These are phyloP conservation scores for Hydrolagus colliei DNA, from an alignment of 2,797 vertebrate species.

Conservation along the genomic window DNA sequence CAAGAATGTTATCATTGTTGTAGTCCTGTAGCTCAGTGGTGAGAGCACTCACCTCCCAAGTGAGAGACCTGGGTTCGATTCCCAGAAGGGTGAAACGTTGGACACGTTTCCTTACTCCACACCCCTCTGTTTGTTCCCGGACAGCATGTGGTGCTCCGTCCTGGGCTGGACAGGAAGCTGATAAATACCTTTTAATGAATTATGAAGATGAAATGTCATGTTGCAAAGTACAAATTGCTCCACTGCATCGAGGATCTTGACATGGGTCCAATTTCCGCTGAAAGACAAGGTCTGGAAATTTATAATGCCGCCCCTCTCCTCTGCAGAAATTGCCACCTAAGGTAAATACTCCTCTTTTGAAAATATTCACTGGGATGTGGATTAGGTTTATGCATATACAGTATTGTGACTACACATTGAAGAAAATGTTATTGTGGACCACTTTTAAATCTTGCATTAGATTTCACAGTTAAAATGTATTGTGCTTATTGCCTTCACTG, in stretches of 20 bases:
- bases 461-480: background rate
- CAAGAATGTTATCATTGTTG: background rate
- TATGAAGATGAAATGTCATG: conserved; percentile 3
- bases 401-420: background rate
- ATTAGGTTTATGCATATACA: background rate
- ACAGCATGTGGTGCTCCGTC: background rate
- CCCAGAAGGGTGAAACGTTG: no score
- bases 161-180: background rate
- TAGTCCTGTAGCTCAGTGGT: no score
- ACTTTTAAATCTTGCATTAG: background rate
- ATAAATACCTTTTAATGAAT: conserved; percentile 25
- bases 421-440: background rate
- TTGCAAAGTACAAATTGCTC: conserved; percentile 18
- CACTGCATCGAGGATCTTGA: background rate
- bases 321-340: background rate
- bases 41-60: no score
- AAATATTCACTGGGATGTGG: background rate
- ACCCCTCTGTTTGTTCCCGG: background rate
- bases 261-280: background rate
- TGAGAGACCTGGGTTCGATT: no score
- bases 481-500: conserved; percentile 16
- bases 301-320: background rate
- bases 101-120: no score
- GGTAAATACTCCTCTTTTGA: background rate
- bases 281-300: background rate